A percentile compares a stretch with the other conserved stretches of the same genome.
phyloP scores from a whole-genome alignment of 2,797 vertebrate genomes.

The Heliangelus exortis region DNA sequence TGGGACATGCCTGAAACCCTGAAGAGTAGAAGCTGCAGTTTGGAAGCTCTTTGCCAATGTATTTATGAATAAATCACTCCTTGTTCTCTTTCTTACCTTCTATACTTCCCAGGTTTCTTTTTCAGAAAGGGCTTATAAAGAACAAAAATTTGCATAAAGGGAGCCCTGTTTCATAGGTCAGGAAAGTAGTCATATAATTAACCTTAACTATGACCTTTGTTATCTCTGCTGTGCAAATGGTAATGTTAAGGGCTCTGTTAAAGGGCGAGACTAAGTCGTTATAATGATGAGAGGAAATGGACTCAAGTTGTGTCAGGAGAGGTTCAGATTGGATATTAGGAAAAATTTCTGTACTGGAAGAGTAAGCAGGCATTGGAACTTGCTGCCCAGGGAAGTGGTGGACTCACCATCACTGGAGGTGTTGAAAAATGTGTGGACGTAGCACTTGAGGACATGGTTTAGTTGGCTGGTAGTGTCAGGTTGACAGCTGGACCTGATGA shows the following conservation, averaged over 20 bases:
- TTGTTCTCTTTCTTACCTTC: background rate
- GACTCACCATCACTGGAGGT: no score
- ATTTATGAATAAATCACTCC: slow-evolving; percentile 6
- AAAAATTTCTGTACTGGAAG: no score
- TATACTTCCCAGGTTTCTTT: background rate
- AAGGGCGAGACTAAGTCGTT: background rate
- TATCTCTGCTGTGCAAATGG: background rate
- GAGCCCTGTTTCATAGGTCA: background rate
- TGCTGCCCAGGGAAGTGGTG: no score
- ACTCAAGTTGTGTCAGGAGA: no score
- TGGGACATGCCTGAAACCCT: slow-evolving; percentile 45
- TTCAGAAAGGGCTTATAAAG: background rate
- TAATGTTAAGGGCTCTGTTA: background rate
- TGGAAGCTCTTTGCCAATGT: background rate
- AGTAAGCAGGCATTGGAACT: no score
- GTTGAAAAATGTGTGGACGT: no score
- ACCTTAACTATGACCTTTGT: background rate
- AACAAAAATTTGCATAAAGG: background rate
- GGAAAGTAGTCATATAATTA: background rate
- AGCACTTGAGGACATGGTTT: no score
- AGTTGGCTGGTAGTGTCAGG: no score
- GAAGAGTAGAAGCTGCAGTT: background rate
- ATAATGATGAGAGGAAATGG: no score
- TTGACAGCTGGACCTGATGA: no score
- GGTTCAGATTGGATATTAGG: no score